phyloP scores from a whole-genome alignment of 2,888 invertebrate species.

The Oligia fasciuncula region DNA sequence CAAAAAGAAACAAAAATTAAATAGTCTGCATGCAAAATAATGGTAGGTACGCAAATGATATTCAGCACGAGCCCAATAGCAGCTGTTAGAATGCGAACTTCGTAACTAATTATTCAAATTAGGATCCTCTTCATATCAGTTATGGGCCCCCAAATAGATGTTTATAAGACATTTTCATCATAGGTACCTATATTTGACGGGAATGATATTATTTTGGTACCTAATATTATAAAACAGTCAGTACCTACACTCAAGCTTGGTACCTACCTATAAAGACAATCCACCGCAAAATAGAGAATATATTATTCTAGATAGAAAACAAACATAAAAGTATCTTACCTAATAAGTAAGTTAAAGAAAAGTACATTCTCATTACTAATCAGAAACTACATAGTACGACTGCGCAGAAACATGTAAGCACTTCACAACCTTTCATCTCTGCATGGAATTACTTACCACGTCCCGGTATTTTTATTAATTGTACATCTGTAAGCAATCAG shows the following conservation, averaged over 20 bases:
- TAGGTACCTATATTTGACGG: background rate
- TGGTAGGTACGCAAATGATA: background rate
- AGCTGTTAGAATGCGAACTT: background rate
- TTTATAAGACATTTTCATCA: background rate
- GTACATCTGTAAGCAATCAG: background rate
- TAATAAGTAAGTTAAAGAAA: background rate
- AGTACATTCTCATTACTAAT: background rate
- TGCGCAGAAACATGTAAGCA: background rate
- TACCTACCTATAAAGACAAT: background rate
- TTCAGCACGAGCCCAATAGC: background rate
- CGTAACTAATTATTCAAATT: background rate
- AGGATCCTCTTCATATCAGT: background rate
- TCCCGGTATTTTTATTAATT: background rate
- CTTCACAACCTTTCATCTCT: constrained; percentile 3
- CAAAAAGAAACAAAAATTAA: background rate
- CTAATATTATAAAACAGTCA: constrained; percentile 5
- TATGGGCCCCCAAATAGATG: background rate
- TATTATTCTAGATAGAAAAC: no score
- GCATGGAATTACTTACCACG: background rate
- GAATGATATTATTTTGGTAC: background rate
- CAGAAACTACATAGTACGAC: background rate
- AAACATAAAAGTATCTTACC: background rate
- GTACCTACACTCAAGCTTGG: background rate
- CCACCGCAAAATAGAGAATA: background rate
- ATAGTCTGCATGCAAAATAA: background rate